Conservation (phyloP, 2,113 vertebrate species). For the Murina feae region DNA sequence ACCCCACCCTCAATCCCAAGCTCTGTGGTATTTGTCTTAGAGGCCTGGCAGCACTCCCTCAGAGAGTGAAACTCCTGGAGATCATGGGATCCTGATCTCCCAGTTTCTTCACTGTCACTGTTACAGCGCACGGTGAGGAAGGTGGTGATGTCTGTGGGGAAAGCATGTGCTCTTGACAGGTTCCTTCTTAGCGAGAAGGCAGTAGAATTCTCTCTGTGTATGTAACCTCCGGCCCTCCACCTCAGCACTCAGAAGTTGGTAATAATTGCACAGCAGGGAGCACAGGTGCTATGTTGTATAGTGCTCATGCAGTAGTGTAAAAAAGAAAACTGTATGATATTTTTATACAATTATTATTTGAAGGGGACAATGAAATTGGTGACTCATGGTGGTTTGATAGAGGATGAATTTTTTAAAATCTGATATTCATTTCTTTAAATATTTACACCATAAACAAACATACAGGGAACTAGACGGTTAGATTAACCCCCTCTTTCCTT, state of each 20-base stretch:
- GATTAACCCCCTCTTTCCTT: neutral
- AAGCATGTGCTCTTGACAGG: neutral
- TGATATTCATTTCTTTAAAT: neutral
- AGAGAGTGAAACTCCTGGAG: neutral
- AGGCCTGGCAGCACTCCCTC: neutral
- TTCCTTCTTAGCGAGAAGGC: neutral
- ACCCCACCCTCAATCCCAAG: neutral
- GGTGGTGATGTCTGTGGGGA: neutral
- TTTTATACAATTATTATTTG: neutral
- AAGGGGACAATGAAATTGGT: neutral
- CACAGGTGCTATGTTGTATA: too few species aligned
- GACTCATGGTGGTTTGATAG: neutral
- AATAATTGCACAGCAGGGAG: neutral
- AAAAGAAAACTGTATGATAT: neutral
- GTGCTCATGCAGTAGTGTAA: neutral
- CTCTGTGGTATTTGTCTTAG: neutral
- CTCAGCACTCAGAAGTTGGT: neutral
- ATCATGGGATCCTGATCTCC: neutral
- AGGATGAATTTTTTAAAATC: neutral
- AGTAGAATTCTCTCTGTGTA: neutral
- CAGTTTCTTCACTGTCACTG: neutral
- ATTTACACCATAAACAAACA: neutral
- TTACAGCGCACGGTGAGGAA: neutral
- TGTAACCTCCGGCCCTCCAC: neutral
- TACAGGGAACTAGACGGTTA: neutral